Evolutionary conservation across 2,888 invertebrate species (phyloP), one percentile per base, ranked within the genome.

Genomic region (Patella caerulea): DNA sequence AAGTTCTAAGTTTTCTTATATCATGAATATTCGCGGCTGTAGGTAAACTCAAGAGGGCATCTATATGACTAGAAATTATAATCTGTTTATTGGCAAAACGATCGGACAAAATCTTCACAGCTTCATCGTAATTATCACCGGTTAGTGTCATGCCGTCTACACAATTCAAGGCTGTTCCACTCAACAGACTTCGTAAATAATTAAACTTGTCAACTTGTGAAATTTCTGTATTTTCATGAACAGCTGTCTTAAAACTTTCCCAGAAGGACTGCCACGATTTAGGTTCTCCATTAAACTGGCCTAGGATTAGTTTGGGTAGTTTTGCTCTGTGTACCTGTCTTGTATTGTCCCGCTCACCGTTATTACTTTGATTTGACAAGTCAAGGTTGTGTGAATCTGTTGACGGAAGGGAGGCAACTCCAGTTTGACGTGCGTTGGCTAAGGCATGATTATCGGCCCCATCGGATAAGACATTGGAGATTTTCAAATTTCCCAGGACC

Each of bases 21-120:
- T 65, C 24, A 12, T n/a, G 24, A 12, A 11, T 24, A 19, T n/a
- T 24, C 12, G 24, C 9, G 24, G 24, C 65, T 65, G 65, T 24
- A 19, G 5, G n/a, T 3, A 65, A 65, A 65, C 24, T 65, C n/a
- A 65, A 19, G n/a, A 65, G n/a, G 7, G n/a, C 19, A 19, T 65
- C 65, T 24, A 65, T 24, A 65, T 65, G 65, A 65, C 9, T 24
- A 65, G 65, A 65, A 65, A 65, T 65, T 19, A 24, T 19, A 3
- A 65, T 65, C n/a, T 65, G 65, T n/a, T 65, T 65, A 65, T 65
- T 24, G 7, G 65, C 65, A 65, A 65, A 65, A n/a, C 65, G 7
- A 24, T 65, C 65, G 24, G 5, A 11, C 24, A 65, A 65, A 11
- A 65, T n/a, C 11, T 65, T 65, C n/a, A 65, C 65, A 19, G 65